Evolutionary conservation across 2,113 vertebrate species (phyloP).

Genomic region (Gasterosteus nipponicus): DNA sequence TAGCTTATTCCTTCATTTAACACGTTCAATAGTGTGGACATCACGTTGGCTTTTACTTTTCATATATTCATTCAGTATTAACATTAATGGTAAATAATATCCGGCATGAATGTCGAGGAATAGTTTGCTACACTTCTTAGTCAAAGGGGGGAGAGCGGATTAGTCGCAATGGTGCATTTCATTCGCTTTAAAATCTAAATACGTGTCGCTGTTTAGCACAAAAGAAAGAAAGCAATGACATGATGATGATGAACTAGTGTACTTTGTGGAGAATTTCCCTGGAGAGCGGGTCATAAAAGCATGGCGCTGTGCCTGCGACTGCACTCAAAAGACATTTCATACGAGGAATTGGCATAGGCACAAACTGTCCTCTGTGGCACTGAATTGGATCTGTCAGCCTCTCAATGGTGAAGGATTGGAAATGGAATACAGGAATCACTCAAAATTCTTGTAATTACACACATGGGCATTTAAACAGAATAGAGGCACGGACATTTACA

Average conservation of each 20-base stretch:
- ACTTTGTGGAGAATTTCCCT: slow-evolving; percentile 30
- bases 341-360: slow-evolving; percentile 52
- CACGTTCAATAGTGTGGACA: not conserved
- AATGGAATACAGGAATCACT: slow-evolving; percentile 59
- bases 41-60: too few relatives aligned
- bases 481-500: not conserved
- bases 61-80: too few relatives aligned
- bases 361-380: slow-evolving; percentile 53
- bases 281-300: slow-evolving; percentile 37
- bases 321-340: slow-evolving; percentile 48
- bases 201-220: not conserved
- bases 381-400: slow-evolving; percentile 62
- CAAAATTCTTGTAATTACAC: slow-evolving; percentile 60
- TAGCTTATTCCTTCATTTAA: slow-evolving; percentile 13
- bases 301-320: slow-evolving; percentile 28
- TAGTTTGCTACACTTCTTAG: slow-evolving; percentile 4
- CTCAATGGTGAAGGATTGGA: slow-evolving; percentile 47
- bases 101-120: not conserved
- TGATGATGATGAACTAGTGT: slow-evolving; percentile 32
- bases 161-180: not conserved
- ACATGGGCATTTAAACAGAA: slow-evolving; percentile 28
- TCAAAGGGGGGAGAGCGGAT: slow-evolving; percentile 8
- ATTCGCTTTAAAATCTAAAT: slow-evolving; percentile 21
- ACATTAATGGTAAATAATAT: too few relatives aligned
- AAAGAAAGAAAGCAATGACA: slow-evolving; percentile 9